These are phyloP conservation scores for Phrixothrix hirtus DNA, from an alignment of 2,888 invertebrate genomes.

Conservation along the genomic window DNA sequence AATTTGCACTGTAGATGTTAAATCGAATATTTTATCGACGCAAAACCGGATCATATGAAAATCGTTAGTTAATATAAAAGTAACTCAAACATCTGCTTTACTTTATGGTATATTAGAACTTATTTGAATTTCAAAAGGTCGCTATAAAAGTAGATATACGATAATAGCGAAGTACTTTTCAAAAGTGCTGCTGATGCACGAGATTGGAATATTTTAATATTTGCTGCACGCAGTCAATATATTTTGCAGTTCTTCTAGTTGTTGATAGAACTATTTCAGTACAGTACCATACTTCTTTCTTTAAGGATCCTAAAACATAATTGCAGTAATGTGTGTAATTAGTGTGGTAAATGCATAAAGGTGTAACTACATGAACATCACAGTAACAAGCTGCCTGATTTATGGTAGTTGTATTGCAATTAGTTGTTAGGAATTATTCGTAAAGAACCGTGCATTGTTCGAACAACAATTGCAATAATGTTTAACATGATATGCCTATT, in stretches of 20 bases:
- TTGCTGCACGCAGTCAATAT: slow-evolving; percentile 17
- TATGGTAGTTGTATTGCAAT: slow-evolving; percentile 25
- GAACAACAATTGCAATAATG: slow-evolving; percentile 29
- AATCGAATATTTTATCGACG: too few relatives aligned
- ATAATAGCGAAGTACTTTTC: slow-evolving; percentile 16
- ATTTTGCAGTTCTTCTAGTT: too few relatives aligned
- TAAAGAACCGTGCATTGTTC: slow-evolving; percentile 27
- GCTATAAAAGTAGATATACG: too few relatives aligned
- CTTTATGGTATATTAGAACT: too few relatives aligned
- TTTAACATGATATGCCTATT: slow-evolving; percentile 32
- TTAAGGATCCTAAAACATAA: background rate
- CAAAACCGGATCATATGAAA: too few relatives aligned
- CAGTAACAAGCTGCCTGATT: slow-evolving; percentile 3
- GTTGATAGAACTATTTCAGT: too few relatives aligned
- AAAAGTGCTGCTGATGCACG: slow-evolving; percentile 18
- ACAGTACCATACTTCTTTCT: too few relatives aligned
- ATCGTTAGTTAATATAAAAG: too few relatives aligned
- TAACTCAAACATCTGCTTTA: too few relatives aligned
- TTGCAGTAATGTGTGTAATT: background rate
- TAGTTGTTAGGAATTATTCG: slow-evolving; percentile 23
- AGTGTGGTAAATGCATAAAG: background rate
- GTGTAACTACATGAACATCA: background rate
- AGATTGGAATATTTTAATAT: slow-evolving; percentile 19
- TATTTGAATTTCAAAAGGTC: too few relatives aligned
- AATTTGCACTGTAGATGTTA: too few relatives aligned